Evolutionary conservation across 92 coral and sea anemone species (phyloP).

Genomic region (Palythoa grandis): DNA sequence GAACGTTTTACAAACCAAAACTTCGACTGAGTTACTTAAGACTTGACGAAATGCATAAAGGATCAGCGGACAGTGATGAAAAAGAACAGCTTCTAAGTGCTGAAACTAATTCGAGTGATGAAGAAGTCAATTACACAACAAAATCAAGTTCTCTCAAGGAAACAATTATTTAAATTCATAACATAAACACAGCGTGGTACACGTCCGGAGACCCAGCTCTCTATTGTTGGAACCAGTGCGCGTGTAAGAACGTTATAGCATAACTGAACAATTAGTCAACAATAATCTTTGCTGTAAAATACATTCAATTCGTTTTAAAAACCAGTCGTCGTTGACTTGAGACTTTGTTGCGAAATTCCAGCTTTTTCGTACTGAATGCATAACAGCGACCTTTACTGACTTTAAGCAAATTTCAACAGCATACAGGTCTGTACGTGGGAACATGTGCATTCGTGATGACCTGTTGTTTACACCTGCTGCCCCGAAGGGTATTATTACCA

Average conservation of each 20-base stretch:
- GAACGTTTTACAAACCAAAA: conserved; percentile 28
- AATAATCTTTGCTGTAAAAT: too few relatives aligned
- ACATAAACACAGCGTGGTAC: background rate
- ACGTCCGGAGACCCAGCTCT: background rate
- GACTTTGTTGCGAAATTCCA: too few relatives aligned
- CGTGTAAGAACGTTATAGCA: background rate
- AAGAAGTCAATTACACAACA: background rate
- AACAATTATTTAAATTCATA: conserved; percentile 1
- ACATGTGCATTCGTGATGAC: too few relatives aligned
- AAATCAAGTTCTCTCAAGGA: background rate
- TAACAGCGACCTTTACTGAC: too few relatives aligned
- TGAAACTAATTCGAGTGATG: conserved; percentile 11
- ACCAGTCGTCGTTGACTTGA: too few relatives aligned
- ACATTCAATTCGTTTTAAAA: too few relatives aligned
- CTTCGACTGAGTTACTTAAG: conserved; percentile 2
- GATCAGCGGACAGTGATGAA: background rate
- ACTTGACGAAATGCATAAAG: background rate
- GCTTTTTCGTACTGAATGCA: too few relatives aligned
- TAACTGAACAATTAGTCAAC: too few relatives aligned
- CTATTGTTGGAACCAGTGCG: background rate
- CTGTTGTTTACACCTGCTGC: too few relatives aligned
- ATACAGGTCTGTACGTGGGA: too few relatives aligned
- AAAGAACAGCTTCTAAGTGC: conserved; percentile 6
- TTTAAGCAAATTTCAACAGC: background rate
- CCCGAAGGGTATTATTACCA: too few relatives aligned